phyloP scores from a whole-genome alignment of 2,797 vertebrate genomes.

The Ictinia mississippiensis region DNA sequence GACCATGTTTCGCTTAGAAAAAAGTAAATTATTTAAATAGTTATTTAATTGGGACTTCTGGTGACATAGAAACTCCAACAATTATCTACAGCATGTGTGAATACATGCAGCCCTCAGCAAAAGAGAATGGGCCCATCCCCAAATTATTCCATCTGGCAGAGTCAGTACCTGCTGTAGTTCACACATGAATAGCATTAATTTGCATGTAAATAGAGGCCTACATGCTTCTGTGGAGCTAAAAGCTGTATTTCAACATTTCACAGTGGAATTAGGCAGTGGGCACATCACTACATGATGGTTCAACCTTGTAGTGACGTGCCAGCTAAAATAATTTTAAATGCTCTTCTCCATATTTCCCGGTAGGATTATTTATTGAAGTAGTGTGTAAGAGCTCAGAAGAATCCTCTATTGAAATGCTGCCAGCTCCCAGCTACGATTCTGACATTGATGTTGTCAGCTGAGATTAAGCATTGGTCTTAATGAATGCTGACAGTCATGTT shows the following conservation, averaged over 20 bases:
- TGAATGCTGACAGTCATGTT: slow-evolving; percentile 73
- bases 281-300: slow-evolving; percentile 67
- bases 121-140: slow-evolving; percentile 74
- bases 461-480: slow-evolving; percentile 75
- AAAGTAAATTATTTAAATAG: slow-evolving; percentile 65
- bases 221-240: slow-evolving; percentile 76
- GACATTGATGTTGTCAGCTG: slow-evolving; percentile 77
- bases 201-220: slow-evolving; percentile 82
- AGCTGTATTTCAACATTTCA: slow-evolving; percentile 78
- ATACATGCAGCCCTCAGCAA: slow-evolving; percentile 67
- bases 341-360: slow-evolving; percentile 69
- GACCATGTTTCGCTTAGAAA: slow-evolving; percentile 13
- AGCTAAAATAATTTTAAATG: slow-evolving; percentile 77
- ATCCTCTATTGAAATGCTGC: slow-evolving; percentile 71
- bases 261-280: slow-evolving; percentile 76
- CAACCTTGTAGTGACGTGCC: slow-evolving; percentile 71
- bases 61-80: slow-evolving; percentile 48
- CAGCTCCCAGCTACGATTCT: slow-evolving; percentile 66
- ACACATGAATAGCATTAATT: slow-evolving; percentile 80
- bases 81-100: slow-evolving; percentile 36
- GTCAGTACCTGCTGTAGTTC: slow-evolving; percentile 77
- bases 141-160: slow-evolving; percentile 81
- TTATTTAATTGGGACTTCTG: slow-evolving; percentile 61
- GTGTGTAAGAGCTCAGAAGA: slow-evolving; percentile 71
- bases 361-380: slow-evolving; percentile 73